A percentile compares a stretch with the other conserved stretches of the same genome.
Conservation (phyloP, 2,888 invertebrate species). For the Drosophila vallismaia region DNA sequence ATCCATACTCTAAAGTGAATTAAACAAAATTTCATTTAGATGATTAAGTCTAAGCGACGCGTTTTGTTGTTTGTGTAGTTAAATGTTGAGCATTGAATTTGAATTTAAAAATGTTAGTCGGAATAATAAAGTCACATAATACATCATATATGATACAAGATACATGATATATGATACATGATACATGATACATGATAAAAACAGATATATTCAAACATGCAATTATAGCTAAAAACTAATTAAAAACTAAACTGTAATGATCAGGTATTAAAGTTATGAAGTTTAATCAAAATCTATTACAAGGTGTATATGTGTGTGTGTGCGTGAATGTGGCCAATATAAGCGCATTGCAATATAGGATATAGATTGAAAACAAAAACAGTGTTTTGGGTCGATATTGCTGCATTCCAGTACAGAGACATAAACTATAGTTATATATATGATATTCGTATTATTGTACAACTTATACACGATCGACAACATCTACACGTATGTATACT, state of each 20-base stretch:
- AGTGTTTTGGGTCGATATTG: slow-evolving; percentile 28
- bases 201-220: slow-evolving; percentile 17
- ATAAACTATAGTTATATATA: slow-evolving; percentile 42
- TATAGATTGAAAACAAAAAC: slow-evolving; percentile 10
- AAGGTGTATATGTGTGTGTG: slow-evolving; percentile 37
- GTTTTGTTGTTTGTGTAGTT: slow-evolving; percentile 54
- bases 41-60: slow-evolving; percentile 21
- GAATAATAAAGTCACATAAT: background rate
- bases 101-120: slow-evolving; percentile 22
- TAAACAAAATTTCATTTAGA: slow-evolving; percentile 24
- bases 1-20: slow-evolving; percentile 17
- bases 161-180: background rate
- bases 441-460: slow-evolving; percentile 53
- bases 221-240: slow-evolving; percentile 54
- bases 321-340: slow-evolving; percentile 23
- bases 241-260: slow-evolving; percentile 37
- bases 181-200: slow-evolving; percentile 2
- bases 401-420: slow-evolving; percentile 22
- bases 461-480: slow-evolving; percentile 38
- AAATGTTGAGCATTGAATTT: slow-evolving; percentile 44
- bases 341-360: slow-evolving; percentile 36
- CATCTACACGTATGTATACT: slow-evolving; percentile 38
- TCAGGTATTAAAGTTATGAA: slow-evolving; percentile 47
- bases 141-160: background rate
- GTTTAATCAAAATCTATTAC: slow-evolving; percentile 58